A percentile compares a stretch with the other conserved stretches of the same genome.
Evolutionary conservation across 2,113 vertebrate species (phyloP).

Genomic region (Oreamnos americanus): DNA sequence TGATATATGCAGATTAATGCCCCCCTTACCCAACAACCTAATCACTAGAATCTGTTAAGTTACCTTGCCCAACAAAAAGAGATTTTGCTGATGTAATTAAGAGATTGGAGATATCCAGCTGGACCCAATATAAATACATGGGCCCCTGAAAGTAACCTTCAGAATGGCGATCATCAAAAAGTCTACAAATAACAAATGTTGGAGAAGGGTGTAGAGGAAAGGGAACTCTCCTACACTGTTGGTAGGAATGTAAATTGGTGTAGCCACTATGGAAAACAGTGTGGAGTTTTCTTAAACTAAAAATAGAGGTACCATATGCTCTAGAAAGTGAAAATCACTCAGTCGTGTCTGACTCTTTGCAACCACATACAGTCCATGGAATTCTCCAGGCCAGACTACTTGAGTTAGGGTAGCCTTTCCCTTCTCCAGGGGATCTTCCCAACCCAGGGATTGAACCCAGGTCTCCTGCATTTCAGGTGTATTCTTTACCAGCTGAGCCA

Average conservation of each 20-base stretch:
- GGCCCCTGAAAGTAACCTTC: neutral
- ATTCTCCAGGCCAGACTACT: neutral
- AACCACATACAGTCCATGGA: neutral
- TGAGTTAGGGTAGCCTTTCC: neutral
- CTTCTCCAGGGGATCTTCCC: neutral
- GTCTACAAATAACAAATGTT: neutral
- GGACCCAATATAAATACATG: neutral
- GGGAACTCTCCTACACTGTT: neutral
- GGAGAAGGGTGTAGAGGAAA: neutral
- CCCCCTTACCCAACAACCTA: accelerated
- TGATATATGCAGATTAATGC: neutral
- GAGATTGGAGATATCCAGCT: neutral
- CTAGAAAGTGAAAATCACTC: neutral
- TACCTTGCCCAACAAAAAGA: neutral
- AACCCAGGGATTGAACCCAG: neutral
- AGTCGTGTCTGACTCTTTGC: neutral
- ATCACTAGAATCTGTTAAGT: neutral
- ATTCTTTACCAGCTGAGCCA: neutral
- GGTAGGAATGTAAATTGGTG: neutral
- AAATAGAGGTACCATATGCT: neutral
- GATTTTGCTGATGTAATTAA: neutral
- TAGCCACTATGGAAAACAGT: neutral
- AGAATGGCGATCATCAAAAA: neutral
- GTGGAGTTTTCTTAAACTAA: neutral
- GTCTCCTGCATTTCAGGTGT: neutral